A percentile compares a stretch with the other conserved stretches of the same genome.
phyloP scores from a whole-genome alignment of 1,140 invertebrate genomes.

The Oppia nitens region DNA sequence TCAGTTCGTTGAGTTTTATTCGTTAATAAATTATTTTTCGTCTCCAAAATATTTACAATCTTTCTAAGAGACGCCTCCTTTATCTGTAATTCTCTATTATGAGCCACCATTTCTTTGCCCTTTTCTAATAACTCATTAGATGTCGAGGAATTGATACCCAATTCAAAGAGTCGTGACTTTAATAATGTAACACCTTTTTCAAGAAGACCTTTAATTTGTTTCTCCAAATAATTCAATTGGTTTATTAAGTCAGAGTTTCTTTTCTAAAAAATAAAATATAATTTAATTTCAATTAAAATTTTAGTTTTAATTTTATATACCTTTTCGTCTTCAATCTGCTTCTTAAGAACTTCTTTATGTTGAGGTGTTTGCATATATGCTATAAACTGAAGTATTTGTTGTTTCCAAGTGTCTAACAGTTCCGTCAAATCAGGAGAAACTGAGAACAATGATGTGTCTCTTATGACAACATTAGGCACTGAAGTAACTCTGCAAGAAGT shows the following conservation, averaged over 20 bases:
- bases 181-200: constrained; percentile 76
- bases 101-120: constrained; percentile 72
- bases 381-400: constrained; percentile 63
- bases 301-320: constrained; percentile 23
- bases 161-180: constrained; percentile 71
- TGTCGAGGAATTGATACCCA: constrained; percentile 64
- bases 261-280: constrained; percentile 32
- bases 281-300: background rate
- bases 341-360: constrained; percentile 49
- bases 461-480: constrained; percentile 7
- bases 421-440: constrained; percentile 62
- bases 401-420: constrained; percentile 59
- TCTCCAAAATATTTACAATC: constrained; percentile 41
- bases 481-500: background rate
- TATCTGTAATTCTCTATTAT: constrained; percentile 74
- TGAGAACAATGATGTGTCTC: background rate
- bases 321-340: constrained; percentile 63
- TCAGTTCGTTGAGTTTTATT: background rate
- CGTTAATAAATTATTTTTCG: constrained; percentile 24
- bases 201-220: constrained; percentile 73
- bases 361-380: constrained; percentile 57
- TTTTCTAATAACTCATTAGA: constrained; percentile 68
- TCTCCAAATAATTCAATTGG: constrained; percentile 63
- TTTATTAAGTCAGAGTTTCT: constrained; percentile 57
- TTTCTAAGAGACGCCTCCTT: constrained; percentile 62